These are phyloP conservation scores for Haliaeetus leucogaster DNA, from an alignment of 2,113 vertebrate species.

Conservation along the genomic window DNA sequence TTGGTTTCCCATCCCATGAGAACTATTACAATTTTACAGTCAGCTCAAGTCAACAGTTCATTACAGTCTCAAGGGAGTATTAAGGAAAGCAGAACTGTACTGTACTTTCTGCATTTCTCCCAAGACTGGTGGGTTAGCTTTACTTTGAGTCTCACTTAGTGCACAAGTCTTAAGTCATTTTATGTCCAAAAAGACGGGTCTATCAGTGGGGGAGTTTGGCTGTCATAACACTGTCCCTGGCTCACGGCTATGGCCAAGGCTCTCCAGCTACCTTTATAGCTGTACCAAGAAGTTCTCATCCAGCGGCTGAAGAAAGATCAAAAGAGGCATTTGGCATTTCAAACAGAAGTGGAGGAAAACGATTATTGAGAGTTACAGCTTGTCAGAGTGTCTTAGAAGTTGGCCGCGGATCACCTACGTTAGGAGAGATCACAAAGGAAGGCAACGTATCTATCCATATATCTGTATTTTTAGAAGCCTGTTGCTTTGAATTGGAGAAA, in stretches of 20 bases:
- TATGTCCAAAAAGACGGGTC: background rate
- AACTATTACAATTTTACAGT: background rate
- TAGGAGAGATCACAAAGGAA: background rate
- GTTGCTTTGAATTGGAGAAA: background rate
- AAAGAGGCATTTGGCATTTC: background rate
- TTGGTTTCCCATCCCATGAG: background rate
- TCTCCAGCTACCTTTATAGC: background rate
- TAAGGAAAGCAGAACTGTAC: background rate
- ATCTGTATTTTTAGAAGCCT: background rate
- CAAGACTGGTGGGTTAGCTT: background rate
- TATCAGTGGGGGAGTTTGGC: background rate
- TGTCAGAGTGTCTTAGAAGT: background rate
- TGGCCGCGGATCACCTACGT: rapidly evolving
- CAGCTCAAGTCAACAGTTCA: background rate
- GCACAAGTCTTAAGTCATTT: background rate
- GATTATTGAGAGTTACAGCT: background rate
- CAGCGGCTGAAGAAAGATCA: no score
- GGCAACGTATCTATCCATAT: background rate
- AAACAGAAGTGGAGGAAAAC: background rate
- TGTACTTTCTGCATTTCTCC: background rate
- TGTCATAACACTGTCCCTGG: background rate
- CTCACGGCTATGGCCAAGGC: background rate
- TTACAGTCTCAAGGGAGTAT: background rate
- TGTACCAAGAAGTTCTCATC: background rate
- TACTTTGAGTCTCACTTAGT: background rate